Conservation (phyloP, 1,140 invertebrate species). For the Trichonephila inaurata region DNA sequence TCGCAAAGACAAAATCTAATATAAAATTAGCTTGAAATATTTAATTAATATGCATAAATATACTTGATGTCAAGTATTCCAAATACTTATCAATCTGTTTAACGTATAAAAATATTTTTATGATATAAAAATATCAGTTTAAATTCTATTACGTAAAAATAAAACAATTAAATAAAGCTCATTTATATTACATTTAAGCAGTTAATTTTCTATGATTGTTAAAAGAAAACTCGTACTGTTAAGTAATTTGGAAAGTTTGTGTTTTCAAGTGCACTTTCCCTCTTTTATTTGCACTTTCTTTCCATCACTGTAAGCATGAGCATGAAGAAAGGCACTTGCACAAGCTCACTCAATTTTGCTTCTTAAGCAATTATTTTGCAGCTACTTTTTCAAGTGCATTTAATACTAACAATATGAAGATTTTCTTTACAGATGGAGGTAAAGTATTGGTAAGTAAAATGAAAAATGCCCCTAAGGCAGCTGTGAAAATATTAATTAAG, state of each 20-base stretch:
- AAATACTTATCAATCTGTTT: no score
- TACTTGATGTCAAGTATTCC: no score
- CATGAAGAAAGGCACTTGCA: slow-evolving; percentile 69
- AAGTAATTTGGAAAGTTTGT: not conserved
- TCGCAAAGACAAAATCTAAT: not conserved
- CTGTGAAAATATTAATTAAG: no score
- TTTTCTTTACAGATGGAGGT: not conserved
- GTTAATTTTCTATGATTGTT: not conserved
- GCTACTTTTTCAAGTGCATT: not conserved
- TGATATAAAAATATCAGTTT: no score
- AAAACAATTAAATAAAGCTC: no score
- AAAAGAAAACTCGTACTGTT: not conserved
- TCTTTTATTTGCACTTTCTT: slow-evolving; percentile 62
- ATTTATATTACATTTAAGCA: not conserved
- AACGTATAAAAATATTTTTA: no score
- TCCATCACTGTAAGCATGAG: slow-evolving; percentile 77
- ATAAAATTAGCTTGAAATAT: no score
- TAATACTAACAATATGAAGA: not conserved
- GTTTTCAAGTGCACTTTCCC: slow-evolving; percentile 1
- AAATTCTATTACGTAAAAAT: not conserved
- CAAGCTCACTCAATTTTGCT: not conserved
- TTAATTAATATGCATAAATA: no score
- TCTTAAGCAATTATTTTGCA: slow-evolving; percentile 14
- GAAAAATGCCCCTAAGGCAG: not conserved
- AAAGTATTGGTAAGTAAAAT: not conserved